Evolutionary conservation across 2,797 vertebrate genomes (phyloP).

Genomic region (Heterohyrax brucei): DNA sequence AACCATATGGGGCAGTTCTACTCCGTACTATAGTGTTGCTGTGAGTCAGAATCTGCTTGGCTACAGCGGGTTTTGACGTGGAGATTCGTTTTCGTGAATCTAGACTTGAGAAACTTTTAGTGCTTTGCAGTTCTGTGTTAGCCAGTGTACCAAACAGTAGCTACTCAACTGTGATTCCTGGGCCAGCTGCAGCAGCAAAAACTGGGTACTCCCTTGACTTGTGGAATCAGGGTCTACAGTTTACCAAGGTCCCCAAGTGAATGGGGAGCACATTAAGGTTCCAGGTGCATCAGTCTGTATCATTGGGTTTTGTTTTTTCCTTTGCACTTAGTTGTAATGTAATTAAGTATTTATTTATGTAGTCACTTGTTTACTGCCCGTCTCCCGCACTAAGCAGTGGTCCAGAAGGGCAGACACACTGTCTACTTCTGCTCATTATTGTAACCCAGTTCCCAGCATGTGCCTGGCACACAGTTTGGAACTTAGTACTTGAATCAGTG

Average conservation of each 20-base stretch:
- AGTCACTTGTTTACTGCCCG: not conserved
- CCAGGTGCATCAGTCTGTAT: fast-evolving
- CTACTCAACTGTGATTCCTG: not conserved
- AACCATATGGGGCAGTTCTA: too few relatives aligned
- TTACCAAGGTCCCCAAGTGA: not conserved
- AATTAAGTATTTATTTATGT: not conserved
- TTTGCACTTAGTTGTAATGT: not conserved
- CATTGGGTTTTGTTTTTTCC: not conserved
- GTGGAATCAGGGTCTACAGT: too few relatives aligned
- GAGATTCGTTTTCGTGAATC: not conserved
- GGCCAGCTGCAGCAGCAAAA: not conserved
- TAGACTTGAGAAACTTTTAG: not conserved
- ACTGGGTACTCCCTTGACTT: not conserved
- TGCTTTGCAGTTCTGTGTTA: not conserved
- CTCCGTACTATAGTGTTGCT: too few relatives aligned
- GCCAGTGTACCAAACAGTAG: not conserved
- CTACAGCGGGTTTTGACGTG: not conserved
- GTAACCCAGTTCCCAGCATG: not conserved
- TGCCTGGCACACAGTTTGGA: not conserved
- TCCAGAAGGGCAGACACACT: not conserved
- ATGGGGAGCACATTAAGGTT: fast-evolving
- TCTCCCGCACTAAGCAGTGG: not conserved
- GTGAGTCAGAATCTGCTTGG: too few relatives aligned
- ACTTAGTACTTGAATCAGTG: not conserved
- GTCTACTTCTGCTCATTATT: not conserved